Percentiles rank a stretch among this genome's conserved stretches.
phyloP scores from a whole-genome alignment of 2,888 invertebrate genomes.

The Phymatocera aterrima region DNA sequence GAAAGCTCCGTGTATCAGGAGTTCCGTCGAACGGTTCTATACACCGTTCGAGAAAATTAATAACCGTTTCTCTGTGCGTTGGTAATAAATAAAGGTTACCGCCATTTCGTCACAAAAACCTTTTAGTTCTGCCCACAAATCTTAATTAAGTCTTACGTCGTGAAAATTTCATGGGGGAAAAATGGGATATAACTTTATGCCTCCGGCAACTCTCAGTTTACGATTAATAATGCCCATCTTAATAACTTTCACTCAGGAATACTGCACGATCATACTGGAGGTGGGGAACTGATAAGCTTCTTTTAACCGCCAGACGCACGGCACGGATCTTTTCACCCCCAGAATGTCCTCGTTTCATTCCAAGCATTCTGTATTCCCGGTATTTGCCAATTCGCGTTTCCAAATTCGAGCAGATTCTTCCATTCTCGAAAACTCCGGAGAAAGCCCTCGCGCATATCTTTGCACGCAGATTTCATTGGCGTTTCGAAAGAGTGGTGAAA shows the following conservation, averaged over 20 bases:
- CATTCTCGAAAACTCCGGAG: too few relatives aligned
- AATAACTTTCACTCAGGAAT: constrained; percentile 12
- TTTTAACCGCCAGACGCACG: not conserved
- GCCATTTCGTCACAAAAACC: constrained; percentile 41
- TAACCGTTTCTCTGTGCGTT: not conserved
- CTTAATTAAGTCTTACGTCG: constrained; percentile 43
- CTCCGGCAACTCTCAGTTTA: constrained; percentile 33
- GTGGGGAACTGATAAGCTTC: not conserved
- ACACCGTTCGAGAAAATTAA: constrained; percentile 36
- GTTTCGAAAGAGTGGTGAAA: too few relatives aligned
- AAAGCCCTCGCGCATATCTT: not conserved
- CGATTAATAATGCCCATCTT: constrained; percentile 30
- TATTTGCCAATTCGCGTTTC: too few relatives aligned
- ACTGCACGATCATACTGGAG: not conserved
- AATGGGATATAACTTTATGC: constrained; percentile 26
- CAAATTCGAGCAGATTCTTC: too few relatives aligned
- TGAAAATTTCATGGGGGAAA: constrained; percentile 31
- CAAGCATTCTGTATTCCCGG: too few relatives aligned
- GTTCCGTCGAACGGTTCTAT: constrained; percentile 3
- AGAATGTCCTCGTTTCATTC: not conserved
- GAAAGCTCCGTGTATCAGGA: too few relatives aligned
- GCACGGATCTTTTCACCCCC: not conserved
- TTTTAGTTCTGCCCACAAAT: constrained; percentile 38
- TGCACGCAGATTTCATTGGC: too few relatives aligned
- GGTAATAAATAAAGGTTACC: constrained; percentile 42